Evolutionary conservation across 1,140 invertebrate genomes (phyloP), one percentile per base, ranked within the genome.

Genomic region (Spodoptera litura): DNA sequence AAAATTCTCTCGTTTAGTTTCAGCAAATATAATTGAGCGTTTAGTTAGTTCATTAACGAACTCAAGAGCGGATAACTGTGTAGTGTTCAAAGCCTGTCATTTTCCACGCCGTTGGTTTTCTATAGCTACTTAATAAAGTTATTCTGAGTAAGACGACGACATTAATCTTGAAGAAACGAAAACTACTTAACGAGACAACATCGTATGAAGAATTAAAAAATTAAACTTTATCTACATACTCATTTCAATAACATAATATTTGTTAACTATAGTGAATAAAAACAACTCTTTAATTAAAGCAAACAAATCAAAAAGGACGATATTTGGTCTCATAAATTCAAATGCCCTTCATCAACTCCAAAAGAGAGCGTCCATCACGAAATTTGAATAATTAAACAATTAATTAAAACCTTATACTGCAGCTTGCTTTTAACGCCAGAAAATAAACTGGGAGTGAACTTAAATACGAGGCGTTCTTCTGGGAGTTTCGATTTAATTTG

Each of bases 331-430:
- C 20, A 64, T 49, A 49, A 49, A 64, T 64, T 64, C n/a, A 64
- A 49, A 64, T 64, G 15, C 20, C 10, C 62, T 64, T 35, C 35
- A 64, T 64, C 35, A 44, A 64, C 62, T 15, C 8, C 8, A 3
- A 49, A 38, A 49, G 20, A 64, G n/a, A 44, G 20, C 62, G 44
- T 64, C 44, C 62, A 64, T 64, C 62, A 49, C 44, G 25, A 64
- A 49, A 64, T 64, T 64, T 64, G 15, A 64, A 64, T 64, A 64
- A 49, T 64, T 64, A 64, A 64, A 64, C 62, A 35, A 64, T 64
- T 64, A 64, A 64, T 64, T 64, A 64, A 49, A 10, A 20, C 4
- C n/a, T 64, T 49, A 64, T 64, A 64, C 44, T 64, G 62, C 62
- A 64, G 62, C 62, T 49, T 20, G 62, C 62, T 49, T 64, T 64